Evolutionary conservation across 2,113 vertebrate genomes (phyloP).

Genomic region (Anguilla japonica): DNA sequence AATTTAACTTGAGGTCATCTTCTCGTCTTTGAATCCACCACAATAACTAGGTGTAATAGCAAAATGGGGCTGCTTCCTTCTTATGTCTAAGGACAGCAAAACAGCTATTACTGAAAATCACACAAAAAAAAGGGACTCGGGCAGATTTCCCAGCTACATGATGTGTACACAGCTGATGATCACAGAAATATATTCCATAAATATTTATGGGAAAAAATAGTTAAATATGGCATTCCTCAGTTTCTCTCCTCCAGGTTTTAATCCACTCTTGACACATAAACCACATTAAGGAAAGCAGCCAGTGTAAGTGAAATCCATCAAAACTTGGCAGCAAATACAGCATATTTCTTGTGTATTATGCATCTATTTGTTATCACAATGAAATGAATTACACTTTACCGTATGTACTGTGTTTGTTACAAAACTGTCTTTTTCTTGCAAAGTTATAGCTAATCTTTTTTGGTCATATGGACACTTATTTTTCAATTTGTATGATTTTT

Average conservation of each 20-base stretch:
- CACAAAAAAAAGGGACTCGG: background rate
- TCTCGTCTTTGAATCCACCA: background rate
- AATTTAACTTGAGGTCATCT: constrained; percentile 37
- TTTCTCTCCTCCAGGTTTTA: background rate
- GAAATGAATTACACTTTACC: background rate
- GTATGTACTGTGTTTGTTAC: background rate
- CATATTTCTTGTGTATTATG: background rate
- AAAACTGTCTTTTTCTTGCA: background rate
- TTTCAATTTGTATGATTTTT: background rate
- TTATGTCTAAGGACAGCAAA: background rate
- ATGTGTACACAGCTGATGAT: background rate
- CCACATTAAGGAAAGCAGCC: background rate
- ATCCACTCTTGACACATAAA: background rate
- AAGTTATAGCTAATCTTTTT: background rate
- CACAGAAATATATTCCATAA: background rate
- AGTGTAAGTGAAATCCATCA: background rate
- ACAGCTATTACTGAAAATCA: background rate
- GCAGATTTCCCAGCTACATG: background rate
- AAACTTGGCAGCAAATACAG: background rate
- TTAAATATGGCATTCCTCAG: background rate
- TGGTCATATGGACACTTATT: background rate
- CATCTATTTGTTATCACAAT: background rate
- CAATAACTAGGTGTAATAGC: constrained; percentile 10
- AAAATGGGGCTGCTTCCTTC: background rate
- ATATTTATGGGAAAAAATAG: background rate